phyloP scores from a whole-genome alignment of 1,140 invertebrate genomes.

The Drosophila orosa region DNA sequence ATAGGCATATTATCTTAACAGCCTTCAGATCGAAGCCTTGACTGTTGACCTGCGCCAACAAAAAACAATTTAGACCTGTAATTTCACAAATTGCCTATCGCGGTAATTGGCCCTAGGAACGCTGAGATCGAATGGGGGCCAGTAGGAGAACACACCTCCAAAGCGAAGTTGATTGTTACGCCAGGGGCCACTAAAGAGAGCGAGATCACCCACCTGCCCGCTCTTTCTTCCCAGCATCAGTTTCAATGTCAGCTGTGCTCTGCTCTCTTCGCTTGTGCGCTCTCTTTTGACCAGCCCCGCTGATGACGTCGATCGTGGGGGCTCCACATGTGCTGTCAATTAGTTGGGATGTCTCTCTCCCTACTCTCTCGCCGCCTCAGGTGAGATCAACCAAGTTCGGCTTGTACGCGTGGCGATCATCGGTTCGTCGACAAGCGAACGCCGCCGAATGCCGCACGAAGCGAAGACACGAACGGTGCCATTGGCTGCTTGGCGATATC shows the following conservation, averaged over 20 bases:
- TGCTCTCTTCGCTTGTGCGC: conserved; percentile 1
- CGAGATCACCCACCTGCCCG: conserved; percentile 21
- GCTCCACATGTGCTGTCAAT: conserved; percentile 21
- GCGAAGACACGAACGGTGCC: neutral
- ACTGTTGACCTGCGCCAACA: conserved; percentile 54
- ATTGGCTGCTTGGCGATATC: conserved; percentile 33
- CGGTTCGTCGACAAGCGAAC: conserved; percentile 32
- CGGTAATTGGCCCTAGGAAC: conserved; percentile 24
- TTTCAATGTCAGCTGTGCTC: conserved; percentile 42
- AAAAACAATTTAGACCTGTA: conserved; percentile 36
- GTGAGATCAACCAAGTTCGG: conserved; percentile 20
- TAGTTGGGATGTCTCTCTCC: neutral
- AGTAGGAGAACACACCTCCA: conserved; percentile 45
- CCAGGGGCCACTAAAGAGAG: neutral
- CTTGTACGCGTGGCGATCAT: conserved; percentile 71
- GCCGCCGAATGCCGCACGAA: conserved; percentile 10
- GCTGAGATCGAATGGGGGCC: conserved; percentile 1
- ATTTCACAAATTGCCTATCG: conserved; percentile 38
- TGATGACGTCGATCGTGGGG: neutral
- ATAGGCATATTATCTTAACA: conserved; percentile 9
- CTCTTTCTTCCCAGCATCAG: neutral
- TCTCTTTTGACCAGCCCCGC: conserved; percentile 13
- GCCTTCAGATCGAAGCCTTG: conserved; percentile 38
- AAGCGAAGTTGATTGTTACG: conserved; percentile 4
- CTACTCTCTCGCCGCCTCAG: conserved; percentile 1